Base-by-base conservation (phyloP, 1,140 invertebrate species). In the Leptinotarsa lineolata region DNA sequence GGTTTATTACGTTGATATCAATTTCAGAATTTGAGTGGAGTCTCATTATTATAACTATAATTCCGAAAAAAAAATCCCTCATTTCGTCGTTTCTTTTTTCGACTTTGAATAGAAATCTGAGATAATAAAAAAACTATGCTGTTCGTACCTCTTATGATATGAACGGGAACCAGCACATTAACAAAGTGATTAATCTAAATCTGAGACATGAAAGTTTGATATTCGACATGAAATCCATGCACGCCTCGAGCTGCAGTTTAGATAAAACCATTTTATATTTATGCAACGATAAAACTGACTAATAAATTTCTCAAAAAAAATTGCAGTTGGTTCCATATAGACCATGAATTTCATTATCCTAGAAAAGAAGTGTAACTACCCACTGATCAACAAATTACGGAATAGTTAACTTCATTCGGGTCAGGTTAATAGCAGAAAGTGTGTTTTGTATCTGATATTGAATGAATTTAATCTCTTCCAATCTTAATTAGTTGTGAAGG, bases 381-480 rank as follows among this genome's bases (percentile, higher is more conserved):
- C 48, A 54, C 48, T 15, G 16, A 54, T 54, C n/a, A 54, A 54
- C 48, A 18, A 16, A 54, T 54, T 54, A 54, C 48, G 48, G 48
- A 54, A 54, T 54, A 54, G 48, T 15, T n/a, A 54, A 54, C n/a
- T 54, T 54, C 48, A 54, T 54, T 18, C n/a, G 48, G 48, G 48
- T 16, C 48, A 18, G 48, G 48, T 54, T 54, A 54, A 54, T 54
- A 54, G 48, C 48, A 54, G 48, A 54, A 54, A 54, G 48, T n/a
- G 48, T 54, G 48, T 16, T 54, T 54, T 54, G 16, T 54, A 54
- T 54, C 48, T 54, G 48, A 54, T 54, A 54, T 54, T 18, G 48
- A 54, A 54, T 54, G 48, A 54, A 54, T 54, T 54, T 18, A 16
- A 54, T 54, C 48, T 54, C 48, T 54, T 54, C n/a, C 48, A 54